phyloP scores from a whole-genome alignment of 2,797 vertebrate species.

The Aldrovandia affinis region DNA sequence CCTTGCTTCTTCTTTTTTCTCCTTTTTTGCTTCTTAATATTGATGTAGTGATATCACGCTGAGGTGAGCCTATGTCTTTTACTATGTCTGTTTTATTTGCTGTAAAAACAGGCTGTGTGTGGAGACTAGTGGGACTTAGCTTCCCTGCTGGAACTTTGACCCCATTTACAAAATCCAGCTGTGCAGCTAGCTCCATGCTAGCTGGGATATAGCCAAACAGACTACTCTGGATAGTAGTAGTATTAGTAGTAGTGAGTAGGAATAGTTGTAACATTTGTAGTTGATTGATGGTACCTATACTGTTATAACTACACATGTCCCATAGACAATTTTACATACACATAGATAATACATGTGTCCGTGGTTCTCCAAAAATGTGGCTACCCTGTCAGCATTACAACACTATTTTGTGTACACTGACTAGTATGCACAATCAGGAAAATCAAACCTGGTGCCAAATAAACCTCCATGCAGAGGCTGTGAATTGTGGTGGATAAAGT shows the following conservation, averaged over 20 bases:
- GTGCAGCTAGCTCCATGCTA: neutral
- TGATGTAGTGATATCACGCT: constrained; percentile 76
- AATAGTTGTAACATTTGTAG: neutral
- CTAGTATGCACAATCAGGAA: too few relatives aligned
- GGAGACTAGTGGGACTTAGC: constrained; percentile 42
- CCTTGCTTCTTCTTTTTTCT: constrained; percentile 59
- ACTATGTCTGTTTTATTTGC: constrained; percentile 42
- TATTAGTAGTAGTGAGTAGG: neutral
- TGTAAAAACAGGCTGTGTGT: constrained; percentile 29
- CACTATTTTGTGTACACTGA: neutral
- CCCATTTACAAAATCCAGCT: neutral
- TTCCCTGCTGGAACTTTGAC: constrained; percentile 27
- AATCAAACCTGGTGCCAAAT: neutral
- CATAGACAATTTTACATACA: neutral
- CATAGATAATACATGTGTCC: neutral
- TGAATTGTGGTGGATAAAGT: neutral
- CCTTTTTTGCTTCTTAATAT: constrained; percentile 65
- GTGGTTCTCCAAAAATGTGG: neutral
- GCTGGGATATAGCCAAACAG: neutral
- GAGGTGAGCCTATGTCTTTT: constrained; percentile 69
- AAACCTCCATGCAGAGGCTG: neutral
- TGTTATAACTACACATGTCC: neutral
- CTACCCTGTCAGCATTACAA: neutral
- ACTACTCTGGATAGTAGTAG: neutral
- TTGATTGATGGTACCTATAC: neutral